Conservation (phyloP, 2,113 vertebrate genomes). For the Muscicapa adusta region DNA sequence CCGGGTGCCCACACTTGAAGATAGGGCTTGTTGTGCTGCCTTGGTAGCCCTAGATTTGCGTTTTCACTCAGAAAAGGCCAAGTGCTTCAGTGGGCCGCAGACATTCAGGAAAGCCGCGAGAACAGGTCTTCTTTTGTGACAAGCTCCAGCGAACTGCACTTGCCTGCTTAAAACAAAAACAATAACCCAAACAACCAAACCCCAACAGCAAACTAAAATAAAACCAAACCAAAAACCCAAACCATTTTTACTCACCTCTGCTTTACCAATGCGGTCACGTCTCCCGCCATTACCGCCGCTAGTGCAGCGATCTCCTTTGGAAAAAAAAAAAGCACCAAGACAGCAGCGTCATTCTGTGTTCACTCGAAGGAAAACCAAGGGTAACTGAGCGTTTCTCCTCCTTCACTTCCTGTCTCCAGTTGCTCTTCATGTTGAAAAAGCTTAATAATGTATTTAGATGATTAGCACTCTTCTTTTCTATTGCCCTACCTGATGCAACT, state of each 20-base stretch:
- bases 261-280: accelerated
- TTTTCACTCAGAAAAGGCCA: not conserved
- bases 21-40: accelerated
- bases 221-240: not conserved
- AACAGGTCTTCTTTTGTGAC: not conserved
- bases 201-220: not conserved
- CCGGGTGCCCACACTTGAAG: accelerated
- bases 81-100: not conserved
- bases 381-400: not conserved
- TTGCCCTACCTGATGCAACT: not conserved
- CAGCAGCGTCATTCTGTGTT: not conserved
- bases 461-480: not conserved
- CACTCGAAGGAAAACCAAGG: not conserved
- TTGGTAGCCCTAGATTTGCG: not conserved
- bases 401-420: not conserved
- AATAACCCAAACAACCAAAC: not conserved
- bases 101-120: not conserved
- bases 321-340: not conserved
- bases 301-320: not conserved
- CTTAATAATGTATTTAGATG: not conserved
- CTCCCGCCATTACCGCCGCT: accelerated
- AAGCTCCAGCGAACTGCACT: accelerated
- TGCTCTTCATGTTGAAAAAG: not conserved
- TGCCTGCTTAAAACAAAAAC: not conserved
- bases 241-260: not conserved